Percentiles rank a stretch among this genome's conserved stretches.
Conservation (phyloP, 2,888 invertebrate genomes). For the Abrostola triplasia region DNA sequence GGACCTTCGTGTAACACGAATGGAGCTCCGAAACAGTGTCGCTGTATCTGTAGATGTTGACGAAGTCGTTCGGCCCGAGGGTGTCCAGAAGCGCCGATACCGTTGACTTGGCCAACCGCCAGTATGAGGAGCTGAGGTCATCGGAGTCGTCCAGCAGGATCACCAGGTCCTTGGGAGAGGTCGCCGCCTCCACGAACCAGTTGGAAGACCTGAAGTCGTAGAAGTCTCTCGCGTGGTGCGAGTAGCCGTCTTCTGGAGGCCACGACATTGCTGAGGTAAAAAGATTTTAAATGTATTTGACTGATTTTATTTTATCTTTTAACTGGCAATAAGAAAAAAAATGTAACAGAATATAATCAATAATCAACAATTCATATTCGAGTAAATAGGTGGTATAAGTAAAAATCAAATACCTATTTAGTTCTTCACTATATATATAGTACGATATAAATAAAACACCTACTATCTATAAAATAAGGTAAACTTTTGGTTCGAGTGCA, state of each 20-base stretch:
- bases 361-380: too few species aligned
- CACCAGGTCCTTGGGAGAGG: constrained; percentile 98
- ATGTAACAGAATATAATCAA: too few species aligned
- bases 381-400: too few species aligned
- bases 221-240: constrained; percentile 93
- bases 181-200: constrained; percentile 99
- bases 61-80: constrained; percentile 98
- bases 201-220: constrained; percentile 98
- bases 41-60: constrained; percentile 97
- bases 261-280: constrained; percentile 92
- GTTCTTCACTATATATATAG: too few species aligned
- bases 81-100: constrained; percentile 97
- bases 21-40: constrained; percentile 95
- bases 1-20: constrained; percentile 95
- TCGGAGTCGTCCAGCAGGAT: constrained; percentile 97
- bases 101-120: constrained; percentile 95
- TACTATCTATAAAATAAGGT: neutral
- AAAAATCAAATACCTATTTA: too few species aligned
- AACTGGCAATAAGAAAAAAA: constrained; percentile 10
- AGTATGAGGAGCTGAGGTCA: constrained; percentile 94
- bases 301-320: constrained; percentile 2
- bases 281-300: neutral
- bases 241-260: constrained; percentile 94
- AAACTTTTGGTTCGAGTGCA: neutral
- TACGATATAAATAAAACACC: neutral